Percentiles rank a stretch among this genome's conserved stretches.
These are phyloP conservation scores for Ectropis crepuscularia DNA, from an alignment of 2,888 invertebrate genomes.

Conservation along the genomic window DNA sequence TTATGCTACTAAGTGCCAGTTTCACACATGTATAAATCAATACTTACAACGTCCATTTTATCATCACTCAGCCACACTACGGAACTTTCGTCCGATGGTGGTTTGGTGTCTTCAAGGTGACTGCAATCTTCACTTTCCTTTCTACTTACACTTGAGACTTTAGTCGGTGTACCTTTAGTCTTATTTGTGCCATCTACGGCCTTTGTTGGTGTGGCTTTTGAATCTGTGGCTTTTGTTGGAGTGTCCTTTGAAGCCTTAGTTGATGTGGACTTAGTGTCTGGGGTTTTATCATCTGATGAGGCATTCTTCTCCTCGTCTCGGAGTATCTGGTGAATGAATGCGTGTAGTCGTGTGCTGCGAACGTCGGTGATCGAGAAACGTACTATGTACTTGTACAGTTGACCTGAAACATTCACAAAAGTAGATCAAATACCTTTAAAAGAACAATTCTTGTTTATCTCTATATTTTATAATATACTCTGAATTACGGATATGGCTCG, in stretches of 20 bases:
- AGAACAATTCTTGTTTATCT: background rate
- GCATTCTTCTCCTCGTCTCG: constrained; percentile 43
- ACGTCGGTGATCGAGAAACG: constrained; percentile 68
- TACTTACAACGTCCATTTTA: constrained; percentile 58
- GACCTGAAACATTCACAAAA: constrained; percentile 66
- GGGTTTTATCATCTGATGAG: background rate
- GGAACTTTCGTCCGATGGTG: background rate
- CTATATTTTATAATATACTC: too few species aligned
- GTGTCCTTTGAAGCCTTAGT: too few species aligned
- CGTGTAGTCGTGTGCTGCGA: constrained; percentile 68
- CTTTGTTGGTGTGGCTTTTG: background rate
- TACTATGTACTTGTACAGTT: constrained; percentile 84
- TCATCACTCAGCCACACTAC: constrained; percentile 18
- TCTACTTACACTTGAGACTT: background rate
- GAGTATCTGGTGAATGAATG: constrained; percentile 78
- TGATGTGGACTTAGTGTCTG: background rate
- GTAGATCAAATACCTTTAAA: background rate
- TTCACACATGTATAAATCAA: background rate
- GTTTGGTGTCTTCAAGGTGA: background rate
- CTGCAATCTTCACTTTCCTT: background rate
- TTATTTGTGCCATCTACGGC: background rate
- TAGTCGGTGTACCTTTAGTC: background rate
- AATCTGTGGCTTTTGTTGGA: background rate
- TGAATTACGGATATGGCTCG: too few species aligned
- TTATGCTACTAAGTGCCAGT: too few species aligned